Conservation (phyloP, 2,888 invertebrate genomes). For the Temnothorax rugatulus region DNA sequence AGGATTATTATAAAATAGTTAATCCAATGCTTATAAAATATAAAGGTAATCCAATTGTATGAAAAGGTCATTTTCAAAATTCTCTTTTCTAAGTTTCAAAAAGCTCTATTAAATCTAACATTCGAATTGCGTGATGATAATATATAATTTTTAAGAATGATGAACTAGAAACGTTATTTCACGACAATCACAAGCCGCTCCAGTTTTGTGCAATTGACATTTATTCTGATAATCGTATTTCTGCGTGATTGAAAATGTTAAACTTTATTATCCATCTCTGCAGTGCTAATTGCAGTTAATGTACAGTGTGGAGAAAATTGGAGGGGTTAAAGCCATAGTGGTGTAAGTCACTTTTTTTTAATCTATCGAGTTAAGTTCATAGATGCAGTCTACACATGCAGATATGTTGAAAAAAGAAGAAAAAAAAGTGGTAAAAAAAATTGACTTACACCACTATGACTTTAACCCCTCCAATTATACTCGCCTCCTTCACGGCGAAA, state of each 20-base stretch:
- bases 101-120: not conserved
- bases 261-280: slow-evolving; percentile 66
- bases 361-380: no score
- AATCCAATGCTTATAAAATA: not conserved
- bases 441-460: no score
- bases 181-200: not conserved
- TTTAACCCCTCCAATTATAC: no score
- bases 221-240: not conserved
- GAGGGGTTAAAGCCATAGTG: no score
- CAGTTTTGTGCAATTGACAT: slow-evolving; percentile 2
- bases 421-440: no score
- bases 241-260: not conserved
- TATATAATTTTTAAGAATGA: not conserved
- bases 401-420: no score
- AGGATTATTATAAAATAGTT: not conserved
- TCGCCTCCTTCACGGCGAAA: slow-evolving; percentile 92
- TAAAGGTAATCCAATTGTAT: not conserved
- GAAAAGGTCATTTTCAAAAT: not conserved
- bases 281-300: slow-evolving; percentile 57
- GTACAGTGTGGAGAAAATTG: not conserved
- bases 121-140: not conserved
- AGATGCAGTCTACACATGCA: no score
- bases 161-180: not conserved
- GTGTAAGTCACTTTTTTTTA: no score
- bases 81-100: not conserved